phyloP scores from a whole-genome alignment of 1,140 invertebrate genomes.

The Sipha flava region DNA sequence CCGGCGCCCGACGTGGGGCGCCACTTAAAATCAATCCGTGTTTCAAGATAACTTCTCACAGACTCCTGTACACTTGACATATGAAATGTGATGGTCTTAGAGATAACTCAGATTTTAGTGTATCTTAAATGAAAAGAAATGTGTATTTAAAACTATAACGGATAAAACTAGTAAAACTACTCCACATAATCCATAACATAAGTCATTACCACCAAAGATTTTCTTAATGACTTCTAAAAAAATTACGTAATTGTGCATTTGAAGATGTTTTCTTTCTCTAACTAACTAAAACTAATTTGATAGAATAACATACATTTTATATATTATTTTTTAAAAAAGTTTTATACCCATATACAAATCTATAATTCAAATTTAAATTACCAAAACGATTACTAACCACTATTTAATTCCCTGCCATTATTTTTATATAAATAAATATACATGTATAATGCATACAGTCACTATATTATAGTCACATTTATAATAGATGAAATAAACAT shows the following conservation, averaged over 20 bases:
- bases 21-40: constrained; percentile 30
- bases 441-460: too few relatives aligned
- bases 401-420: not conserved
- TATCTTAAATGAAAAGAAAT: not conserved
- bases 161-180: not conserved
- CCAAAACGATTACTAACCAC: too few relatives aligned
- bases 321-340: too few relatives aligned
- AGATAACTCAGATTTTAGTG: not conserved
- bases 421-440: not conserved
- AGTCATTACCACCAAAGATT: too few relatives aligned
- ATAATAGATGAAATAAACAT: too few relatives aligned
- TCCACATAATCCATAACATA: not conserved
- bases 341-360: too few relatives aligned
- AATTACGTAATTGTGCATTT: too few relatives aligned
- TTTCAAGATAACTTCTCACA: constrained; percentile 15
- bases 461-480: too few relatives aligned
- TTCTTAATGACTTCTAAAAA: not conserved
- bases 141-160: not conserved
- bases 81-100: not conserved
- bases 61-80: not conserved
- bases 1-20: constrained; percentile 5
- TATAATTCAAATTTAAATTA: too few relatives aligned
- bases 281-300: too few relatives aligned
- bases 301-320: too few relatives aligned
- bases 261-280: too few relatives aligned